A percentile compares a stretch with the other conserved stretches of the same genome.
Conservation (phyloP, 2,888 invertebrate species). For the Galerucella nymphaeae region DNA sequence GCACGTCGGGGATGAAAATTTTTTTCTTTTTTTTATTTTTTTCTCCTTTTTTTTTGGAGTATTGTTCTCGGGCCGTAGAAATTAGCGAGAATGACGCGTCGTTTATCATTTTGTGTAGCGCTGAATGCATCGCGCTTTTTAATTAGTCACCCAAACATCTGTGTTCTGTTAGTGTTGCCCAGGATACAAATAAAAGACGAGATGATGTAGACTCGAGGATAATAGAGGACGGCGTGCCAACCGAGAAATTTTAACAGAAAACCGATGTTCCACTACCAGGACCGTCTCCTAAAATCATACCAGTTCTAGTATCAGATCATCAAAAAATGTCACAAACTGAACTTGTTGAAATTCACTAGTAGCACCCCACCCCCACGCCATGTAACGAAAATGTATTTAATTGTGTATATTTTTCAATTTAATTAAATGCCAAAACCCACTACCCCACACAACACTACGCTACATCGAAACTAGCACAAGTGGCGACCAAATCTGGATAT, state of each 20-base stretch:
- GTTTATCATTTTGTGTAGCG: conserved; percentile 55
- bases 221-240: conserved; percentile 32
- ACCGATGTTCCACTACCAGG: conserved; percentile 14
- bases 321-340: too few species aligned
- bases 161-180: conserved; percentile 59
- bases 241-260: conserved; percentile 27
- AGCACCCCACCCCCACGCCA: too few species aligned
- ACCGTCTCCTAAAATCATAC: not conserved
- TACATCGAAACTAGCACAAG: too few species aligned
- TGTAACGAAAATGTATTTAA: too few species aligned
- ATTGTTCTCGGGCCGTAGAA: conserved; percentile 50
- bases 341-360: too few species aligned
- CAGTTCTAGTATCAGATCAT: too few species aligned
- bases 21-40: conserved; percentile 24
- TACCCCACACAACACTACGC: too few species aligned
- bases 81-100: conserved; percentile 55
- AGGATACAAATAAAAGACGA: conserved; percentile 54
- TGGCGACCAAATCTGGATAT: too few species aligned
- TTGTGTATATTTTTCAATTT: too few species aligned
- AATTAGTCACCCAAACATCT: conserved; percentile 63
- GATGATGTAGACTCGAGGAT: conserved; percentile 13
- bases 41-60: conserved; percentile 49
- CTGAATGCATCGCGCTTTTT: conserved; percentile 59
- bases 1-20: conserved; percentile 48
- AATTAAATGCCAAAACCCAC: too few species aligned